Evolutionary conservation across 1,140 invertebrate genomes (phyloP).

Genomic region (Drosophila parabipectinata): DNA sequence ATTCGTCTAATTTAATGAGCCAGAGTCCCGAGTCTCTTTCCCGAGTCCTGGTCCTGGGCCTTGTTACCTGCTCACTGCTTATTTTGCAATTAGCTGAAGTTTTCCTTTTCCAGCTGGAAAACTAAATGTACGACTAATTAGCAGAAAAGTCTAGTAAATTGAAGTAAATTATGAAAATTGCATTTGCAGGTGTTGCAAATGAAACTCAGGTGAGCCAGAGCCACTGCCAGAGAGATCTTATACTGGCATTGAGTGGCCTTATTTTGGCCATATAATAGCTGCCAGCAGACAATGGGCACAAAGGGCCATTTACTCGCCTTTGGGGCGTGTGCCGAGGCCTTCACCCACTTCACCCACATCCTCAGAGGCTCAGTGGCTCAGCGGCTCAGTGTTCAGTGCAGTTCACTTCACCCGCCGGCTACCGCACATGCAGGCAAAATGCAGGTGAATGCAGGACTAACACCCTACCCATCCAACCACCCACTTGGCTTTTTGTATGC

Average conservation of each 20-base stretch:
- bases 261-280: slow-evolving; percentile 53
- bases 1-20: slow-evolving; percentile 64
- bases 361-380: slow-evolving; percentile 16
- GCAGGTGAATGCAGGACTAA: slow-evolving; percentile 30
- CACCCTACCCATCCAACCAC: not conserved
- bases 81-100: slow-evolving; percentile 39
- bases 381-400: slow-evolving; percentile 19
- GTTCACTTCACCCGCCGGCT: slow-evolving; percentile 28
- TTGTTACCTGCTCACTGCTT: slow-evolving; percentile 22
- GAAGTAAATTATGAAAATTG: slow-evolving; percentile 71
- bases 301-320: slow-evolving; percentile 68
- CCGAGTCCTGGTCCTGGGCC: not conserved
- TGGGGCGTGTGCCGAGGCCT: slow-evolving; percentile 65
- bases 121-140: slow-evolving; percentile 71
- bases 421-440: slow-evolving; percentile 53
- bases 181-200: slow-evolving; percentile 59
- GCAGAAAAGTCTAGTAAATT: slow-evolving; percentile 54
- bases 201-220: slow-evolving; percentile 28
- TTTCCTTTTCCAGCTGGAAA: slow-evolving; percentile 5
- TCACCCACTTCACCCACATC: slow-evolving; percentile 66
- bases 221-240: slow-evolving; percentile 23
- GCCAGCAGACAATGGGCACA: slow-evolving; percentile 66
- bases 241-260: slow-evolving; percentile 70
- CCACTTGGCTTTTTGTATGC: slow-evolving; percentile 33
- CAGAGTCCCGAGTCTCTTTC: too few species aligned